Evolutionary conservation across 2,797 vertebrate genomes (phyloP).

Genomic region (Ataeniobius toweri): DNA sequence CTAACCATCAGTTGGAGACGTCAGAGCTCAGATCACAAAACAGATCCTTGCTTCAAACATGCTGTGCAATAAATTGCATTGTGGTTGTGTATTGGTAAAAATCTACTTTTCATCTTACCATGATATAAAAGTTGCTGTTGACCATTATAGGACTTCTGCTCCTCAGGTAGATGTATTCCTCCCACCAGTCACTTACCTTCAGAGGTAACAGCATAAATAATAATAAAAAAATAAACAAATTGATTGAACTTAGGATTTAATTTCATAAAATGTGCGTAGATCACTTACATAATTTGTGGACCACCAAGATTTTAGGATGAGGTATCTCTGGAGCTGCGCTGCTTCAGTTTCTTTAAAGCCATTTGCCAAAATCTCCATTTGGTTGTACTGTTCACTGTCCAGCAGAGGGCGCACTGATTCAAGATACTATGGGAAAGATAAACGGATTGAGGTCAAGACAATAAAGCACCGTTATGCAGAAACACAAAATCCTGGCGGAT

Average conservation of each 20-base stretch:
- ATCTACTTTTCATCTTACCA: constrained; percentile 75
- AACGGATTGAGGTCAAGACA: constrained; percentile 16
- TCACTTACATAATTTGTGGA: constrained; percentile 90
- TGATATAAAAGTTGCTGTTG: constrained; percentile 96
- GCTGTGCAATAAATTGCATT: background rate
- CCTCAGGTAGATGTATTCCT: constrained; percentile 92
- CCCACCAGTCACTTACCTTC: constrained; percentile 98
- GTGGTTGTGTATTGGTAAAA: background rate
- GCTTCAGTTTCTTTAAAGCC: constrained; percentile 86
- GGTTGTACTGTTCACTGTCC: constrained; percentile 78
- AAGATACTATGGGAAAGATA: constrained; percentile 84
- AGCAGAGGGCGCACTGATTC: constrained; percentile 89
- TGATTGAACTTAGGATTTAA: background rate
- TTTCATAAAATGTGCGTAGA: background rate
- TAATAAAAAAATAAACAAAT: background rate
- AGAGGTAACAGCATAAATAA: constrained; percentile 3
- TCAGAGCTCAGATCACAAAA: background rate
- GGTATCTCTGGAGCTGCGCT: constrained; percentile 88
- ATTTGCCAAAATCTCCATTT: constrained; percentile 86
- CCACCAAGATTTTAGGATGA: constrained; percentile 94
- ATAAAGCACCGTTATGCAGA: constrained; percentile 2
- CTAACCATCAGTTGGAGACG: background rate
- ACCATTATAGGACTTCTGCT: constrained; percentile 91
- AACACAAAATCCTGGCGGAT: constrained; percentile 17
- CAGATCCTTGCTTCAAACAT: background rate